Evolutionary conservation across 2,888 invertebrate species (phyloP), one percentile per base, ranked within the genome.

Genomic region (Sicus ferrugineus): DNA sequence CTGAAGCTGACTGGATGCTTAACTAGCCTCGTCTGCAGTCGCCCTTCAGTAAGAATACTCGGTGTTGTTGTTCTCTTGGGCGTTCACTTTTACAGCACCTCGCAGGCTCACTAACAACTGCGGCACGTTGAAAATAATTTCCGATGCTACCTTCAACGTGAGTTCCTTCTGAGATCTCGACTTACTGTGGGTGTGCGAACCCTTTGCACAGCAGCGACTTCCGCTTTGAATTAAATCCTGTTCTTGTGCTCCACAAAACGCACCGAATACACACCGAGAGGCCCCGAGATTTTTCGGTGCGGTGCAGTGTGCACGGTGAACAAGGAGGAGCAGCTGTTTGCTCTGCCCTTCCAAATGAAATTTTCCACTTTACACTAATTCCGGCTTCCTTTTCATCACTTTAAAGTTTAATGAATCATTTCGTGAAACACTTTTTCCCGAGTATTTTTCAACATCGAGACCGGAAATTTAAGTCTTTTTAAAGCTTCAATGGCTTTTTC

Each of bases 271-370:
- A 56, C 28, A 66, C 66, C 28, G 42, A 66, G 42, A 31, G 38
- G 16, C 28, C 48, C 63, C 28, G 48, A 65, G 54, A 11, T 28
- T 14, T 30, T 30, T 5, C 28, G 28, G 31, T n/a, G 23, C 21
- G 21, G 50, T 31, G 63, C 30, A 50, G 30, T 31, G 61, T n/a
- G 28, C 42, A 26, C n/a, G 28, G 56, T 11, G 14, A 28, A 11
- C 14, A 64, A 69, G 59, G 46, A 72, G 67, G 67, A 72, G 70
- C 72, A 72, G 72, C 72, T 72, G 72, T 70, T 70, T 70, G 68
- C 63, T 70, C 67, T 67, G 19, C 9, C 19, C 31, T 56, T 61
- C 54, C 67, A 63, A 70, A 70, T 54, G 16, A 50, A 69, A 38
- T 52, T 42, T 63, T 30, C 28, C 54, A 62, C 59, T 42, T 30